Evolutionary conservation across 2,113 vertebrate genomes (phyloP), one percentile per base, ranked within the genome.

Genomic region (Lathamus discolor): DNA sequence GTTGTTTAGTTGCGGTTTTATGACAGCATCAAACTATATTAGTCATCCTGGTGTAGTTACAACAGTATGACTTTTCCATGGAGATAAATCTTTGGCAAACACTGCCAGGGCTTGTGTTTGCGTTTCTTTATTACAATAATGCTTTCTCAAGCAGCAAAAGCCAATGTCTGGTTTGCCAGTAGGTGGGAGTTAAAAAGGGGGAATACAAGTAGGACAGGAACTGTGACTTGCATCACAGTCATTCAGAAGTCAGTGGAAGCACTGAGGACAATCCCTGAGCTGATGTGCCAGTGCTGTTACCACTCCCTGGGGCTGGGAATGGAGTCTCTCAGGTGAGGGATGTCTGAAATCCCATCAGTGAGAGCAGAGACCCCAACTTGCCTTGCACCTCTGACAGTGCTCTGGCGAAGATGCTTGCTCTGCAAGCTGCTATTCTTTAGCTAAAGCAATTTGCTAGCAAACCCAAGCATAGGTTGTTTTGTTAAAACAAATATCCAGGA

Each of bases 401-500:
- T 62, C 31, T 54, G 22, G 0, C 28, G 74, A 83, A 73, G 57
- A 5, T 49, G 44, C 46, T 66, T 11, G 3, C 72, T 28, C 75
- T 41, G 72, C 68, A 46, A 16, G 1, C 41, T 74, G 82, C 13
- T 35, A 1, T 16, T 86, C 33, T 51, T 41, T 73, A 69, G 79
- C 57, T 44, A 27, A 75, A 86, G 62, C 64, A 59, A 52, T 81
- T 52, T 92, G 22, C 77, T 49, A 22, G 13, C 41, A 84, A 84
- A 61, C 10, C 61, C 3, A 5, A 78, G 90, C 74, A 61, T 4
- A 10, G 51, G 78, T 55, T 75, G 55, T 76, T 88, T 68, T 73
- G 35, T 39, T 72, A n/a, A 77, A 83, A 83, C 16, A 90, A 93
- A 92, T 25, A 77, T 4, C 55, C 92, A 86, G 76, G 66, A 94